phyloP scores from a whole-genome alignment of 2,113 vertebrate genomes.

The Rana temporaria region DNA sequence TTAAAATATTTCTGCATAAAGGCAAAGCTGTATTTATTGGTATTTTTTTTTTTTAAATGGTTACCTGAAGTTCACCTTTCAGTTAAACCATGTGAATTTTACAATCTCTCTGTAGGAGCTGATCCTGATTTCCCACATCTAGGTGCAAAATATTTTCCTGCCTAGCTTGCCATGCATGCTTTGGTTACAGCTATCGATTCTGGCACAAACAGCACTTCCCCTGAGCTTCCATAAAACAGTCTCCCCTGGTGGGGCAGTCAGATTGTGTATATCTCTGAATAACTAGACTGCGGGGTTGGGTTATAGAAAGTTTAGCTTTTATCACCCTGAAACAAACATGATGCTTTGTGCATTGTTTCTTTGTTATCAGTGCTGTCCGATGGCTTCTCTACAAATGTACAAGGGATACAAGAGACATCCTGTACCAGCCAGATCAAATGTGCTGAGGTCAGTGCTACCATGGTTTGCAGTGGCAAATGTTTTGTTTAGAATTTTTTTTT shows the following conservation, averaged over 20 bases:
- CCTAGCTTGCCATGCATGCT: neutral
- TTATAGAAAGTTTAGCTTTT: slow-evolving; percentile 51
- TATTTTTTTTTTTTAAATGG: too few species aligned
- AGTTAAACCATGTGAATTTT: too few species aligned
- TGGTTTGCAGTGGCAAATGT: slow-evolving; percentile 68
- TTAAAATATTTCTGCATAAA: too few species aligned
- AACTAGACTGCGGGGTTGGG: neutral
- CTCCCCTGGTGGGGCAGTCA: neutral
- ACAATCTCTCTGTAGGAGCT: too few species aligned
- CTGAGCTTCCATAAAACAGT: slow-evolving; percentile 1
- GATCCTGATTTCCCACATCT: neutral
- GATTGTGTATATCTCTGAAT: slow-evolving; percentile 31
- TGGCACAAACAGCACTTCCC: slow-evolving; percentile 9
- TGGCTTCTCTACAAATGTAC: slow-evolving; percentile 31
- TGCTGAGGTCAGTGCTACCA: slow-evolving; percentile 59
- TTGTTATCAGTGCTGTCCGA: slow-evolving; percentile 36
- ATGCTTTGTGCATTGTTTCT: slow-evolving; percentile 49
- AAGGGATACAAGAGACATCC: slow-evolving; percentile 49
- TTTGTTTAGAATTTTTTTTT: slow-evolving; percentile 64
- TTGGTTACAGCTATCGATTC: neutral
- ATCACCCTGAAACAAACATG: slow-evolving; percentile 43
- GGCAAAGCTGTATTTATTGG: too few species aligned
- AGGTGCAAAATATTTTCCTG: neutral
- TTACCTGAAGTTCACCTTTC: too few species aligned
- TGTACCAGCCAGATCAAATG: slow-evolving; percentile 59